Evolutionary conservation across 2,797 vertebrate species (phyloP).

Genomic region (Notolabrus celidotus): DNA sequence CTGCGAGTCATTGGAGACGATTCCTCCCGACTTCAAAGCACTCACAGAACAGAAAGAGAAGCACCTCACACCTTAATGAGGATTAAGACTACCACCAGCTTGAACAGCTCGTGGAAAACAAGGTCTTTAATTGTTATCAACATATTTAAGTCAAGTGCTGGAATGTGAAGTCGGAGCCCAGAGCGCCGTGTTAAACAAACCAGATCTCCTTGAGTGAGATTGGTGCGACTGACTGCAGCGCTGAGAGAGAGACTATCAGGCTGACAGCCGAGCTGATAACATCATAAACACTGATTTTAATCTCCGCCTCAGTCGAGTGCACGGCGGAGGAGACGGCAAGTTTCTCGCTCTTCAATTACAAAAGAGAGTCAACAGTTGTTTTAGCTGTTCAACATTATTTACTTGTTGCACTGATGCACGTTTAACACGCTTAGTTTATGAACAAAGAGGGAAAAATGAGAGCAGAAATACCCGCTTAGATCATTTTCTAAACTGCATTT

Average conservation of each 20-base stretch:
- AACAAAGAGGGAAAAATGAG: no score
- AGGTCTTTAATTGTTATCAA: constrained; percentile 54
- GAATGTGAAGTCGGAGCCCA: constrained; percentile 45
- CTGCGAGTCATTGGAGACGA: no score
- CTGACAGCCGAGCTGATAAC: constrained; percentile 50
- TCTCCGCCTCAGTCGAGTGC: constrained; percentile 40
- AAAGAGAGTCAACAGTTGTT: constrained; percentile 29
- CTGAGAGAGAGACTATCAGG: constrained; percentile 38
- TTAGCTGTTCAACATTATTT: constrained; percentile 7
- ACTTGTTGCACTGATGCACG: background rate
- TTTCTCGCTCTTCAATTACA: constrained; percentile 18
- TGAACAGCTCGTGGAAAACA: constrained; percentile 26
- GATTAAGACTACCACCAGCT: constrained; percentile 31
- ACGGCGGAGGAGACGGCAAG: constrained; percentile 32
- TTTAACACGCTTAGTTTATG: no score
- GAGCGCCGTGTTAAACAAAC: constrained; percentile 54
- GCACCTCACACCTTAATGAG: no score
- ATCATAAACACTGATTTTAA: constrained; percentile 49
- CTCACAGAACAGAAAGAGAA: no score
- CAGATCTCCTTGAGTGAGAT: constrained; percentile 46
- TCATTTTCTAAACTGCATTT: no score
- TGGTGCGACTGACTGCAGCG: constrained; percentile 20
- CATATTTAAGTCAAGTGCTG: constrained; percentile 39
- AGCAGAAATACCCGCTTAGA: no score
- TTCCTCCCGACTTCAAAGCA: no score